Percentiles rank a stretch among this genome's conserved stretches.
These are phyloP conservation scores for Ashinkailepas kermadecensis DNA, from an alignment of 2,888 invertebrate genomes.

Conservation along the genomic window DNA sequence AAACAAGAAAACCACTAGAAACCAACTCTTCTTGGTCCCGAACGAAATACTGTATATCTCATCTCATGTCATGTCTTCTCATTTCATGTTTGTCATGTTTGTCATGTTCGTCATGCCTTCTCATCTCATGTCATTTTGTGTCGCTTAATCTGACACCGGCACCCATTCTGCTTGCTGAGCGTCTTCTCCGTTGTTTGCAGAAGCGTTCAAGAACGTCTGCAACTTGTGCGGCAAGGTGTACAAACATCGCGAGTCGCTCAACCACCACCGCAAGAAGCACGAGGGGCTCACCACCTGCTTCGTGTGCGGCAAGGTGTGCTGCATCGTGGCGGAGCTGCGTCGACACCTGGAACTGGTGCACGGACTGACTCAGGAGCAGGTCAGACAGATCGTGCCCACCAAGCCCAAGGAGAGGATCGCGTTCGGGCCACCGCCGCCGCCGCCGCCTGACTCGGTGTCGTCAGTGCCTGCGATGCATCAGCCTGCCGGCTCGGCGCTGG, in stretches of 20 bases:
- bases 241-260: neutral
- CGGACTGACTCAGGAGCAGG: neutral
- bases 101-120: too few relatives aligned
- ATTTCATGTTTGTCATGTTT: too few relatives aligned
- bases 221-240: neutral
- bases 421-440: neutral
- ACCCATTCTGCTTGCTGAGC: too few relatives aligned
- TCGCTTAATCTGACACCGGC: too few relatives aligned
- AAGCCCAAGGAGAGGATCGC: neutral
- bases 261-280: constrained; percentile 15
- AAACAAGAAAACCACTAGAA: too few relatives aligned
- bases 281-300: constrained; percentile 1
- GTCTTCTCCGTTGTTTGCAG: neutral
- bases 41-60: too few relatives aligned
- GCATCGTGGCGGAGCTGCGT: neutral
- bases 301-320: constrained; percentile 2
- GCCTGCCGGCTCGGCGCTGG: too few relatives aligned
- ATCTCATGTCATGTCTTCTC: too few relatives aligned
- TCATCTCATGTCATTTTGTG: too few relatives aligned
- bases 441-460: neutral
- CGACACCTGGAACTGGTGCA: neutral
- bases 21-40: too few relatives aligned
- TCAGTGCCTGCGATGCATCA: too few relatives aligned
- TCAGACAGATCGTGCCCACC: neutral
- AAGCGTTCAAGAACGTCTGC: neutral